Percentiles rank a stretch among this genome's conserved stretches.
phyloP scores from a whole-genome alignment of 2,888 invertebrate species.

The Chironomus tentans region DNA sequence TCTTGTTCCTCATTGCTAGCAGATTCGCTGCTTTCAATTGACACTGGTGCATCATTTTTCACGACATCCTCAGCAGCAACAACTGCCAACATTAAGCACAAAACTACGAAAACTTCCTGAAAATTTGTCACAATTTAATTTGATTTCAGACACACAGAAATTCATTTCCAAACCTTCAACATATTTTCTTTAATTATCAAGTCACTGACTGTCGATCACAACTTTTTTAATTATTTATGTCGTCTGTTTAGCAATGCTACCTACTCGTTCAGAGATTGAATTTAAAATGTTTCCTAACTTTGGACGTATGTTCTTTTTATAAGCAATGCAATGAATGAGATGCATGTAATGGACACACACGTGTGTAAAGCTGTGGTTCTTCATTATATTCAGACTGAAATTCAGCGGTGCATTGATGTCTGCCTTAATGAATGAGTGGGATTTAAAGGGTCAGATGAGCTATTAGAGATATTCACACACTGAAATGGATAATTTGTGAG shows the following conservation, averaged over 20 bases:
- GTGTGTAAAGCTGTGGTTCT: no score
- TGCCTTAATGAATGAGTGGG: no score
- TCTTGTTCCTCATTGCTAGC: neutral
- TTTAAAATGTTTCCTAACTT: neutral
- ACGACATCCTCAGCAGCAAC: neutral
- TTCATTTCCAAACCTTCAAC: neutral
- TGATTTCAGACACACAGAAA: neutral
- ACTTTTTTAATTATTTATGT: neutral
- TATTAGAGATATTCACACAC: no score
- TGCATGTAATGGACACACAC: no score
- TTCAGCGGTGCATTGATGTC: no score
- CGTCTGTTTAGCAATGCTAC: neutral
- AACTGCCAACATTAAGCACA: neutral
- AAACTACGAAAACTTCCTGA: neutral
- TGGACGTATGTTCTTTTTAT: neutral
- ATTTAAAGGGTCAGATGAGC: no score
- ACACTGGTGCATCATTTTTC: neutral
- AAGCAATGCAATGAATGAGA: neutral
- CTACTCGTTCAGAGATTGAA: neutral
- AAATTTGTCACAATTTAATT: neutral
- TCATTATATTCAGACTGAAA: no score
- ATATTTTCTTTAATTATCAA: neutral
- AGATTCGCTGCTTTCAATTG: no score
- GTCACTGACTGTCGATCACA: neutral
- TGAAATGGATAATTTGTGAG: no score